Evolutionary conservation across 2,113 vertebrate species (phyloP), one percentile per base, ranked within the genome.

Genomic region (Coryphaenoides rupestris): DNA sequence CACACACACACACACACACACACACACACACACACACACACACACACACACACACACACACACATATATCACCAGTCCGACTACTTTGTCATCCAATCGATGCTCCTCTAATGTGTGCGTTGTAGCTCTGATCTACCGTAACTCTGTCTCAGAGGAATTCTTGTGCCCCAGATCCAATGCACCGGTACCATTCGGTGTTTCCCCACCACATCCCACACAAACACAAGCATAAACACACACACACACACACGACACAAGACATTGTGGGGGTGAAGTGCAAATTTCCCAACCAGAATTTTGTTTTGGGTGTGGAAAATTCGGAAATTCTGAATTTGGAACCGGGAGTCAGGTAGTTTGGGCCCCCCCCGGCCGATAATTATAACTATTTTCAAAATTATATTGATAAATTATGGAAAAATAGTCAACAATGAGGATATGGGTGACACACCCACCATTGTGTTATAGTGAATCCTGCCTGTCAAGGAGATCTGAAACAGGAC

Each of bases 381-480:
- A 28, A 26, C 14, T 40, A 40, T 40, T 40, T 7, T 40, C 9
- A 12, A 7, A 40, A 40, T 40, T 40, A 40, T 40, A 40, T 12
- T 40, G 4, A 40, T 40, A 0, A 40, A 40, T 12, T 40, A 40
- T 7, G 9, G 5, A 33, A 33, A 33, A 33, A 33, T 66, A 53
- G 62, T 33, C 55, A 80, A 67, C 24, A 65, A 86, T 68, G 69
- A 74, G 71, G 76, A 75, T 83, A 62, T 68, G 75, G 5, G 46
- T 66, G 73, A 73, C 79, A 88, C 76, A 89, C 87, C 87, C 88
- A 90, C 87, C 86, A 84, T 85, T 72, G 78, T 86, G 81, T 88
- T 87, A 86, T 79, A 87, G 66, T 84, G 85, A 72, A 87, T 88
- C 87, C 87, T 87, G 76, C 84, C 88, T 82, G 76, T 86, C 79